Conservation (phyloP, 2,888 invertebrate species). For the Trissolcus japonicus region DNA sequence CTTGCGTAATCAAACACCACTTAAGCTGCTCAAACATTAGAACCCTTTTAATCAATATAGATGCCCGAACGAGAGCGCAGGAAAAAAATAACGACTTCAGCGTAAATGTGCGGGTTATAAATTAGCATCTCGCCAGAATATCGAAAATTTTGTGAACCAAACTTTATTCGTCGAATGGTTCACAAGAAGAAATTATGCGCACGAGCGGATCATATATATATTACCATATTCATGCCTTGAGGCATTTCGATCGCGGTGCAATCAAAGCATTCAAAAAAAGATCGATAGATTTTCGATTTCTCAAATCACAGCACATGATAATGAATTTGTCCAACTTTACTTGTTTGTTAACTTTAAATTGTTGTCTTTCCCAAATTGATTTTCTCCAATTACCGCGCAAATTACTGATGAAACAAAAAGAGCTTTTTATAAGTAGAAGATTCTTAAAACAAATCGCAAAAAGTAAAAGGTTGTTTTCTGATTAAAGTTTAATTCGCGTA, state of each 20-base stretch:
- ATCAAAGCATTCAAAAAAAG: constrained; percentile 51
- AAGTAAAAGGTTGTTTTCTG: neutral
- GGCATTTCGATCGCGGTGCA: constrained; percentile 48
- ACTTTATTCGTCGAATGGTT: constrained; percentile 48
- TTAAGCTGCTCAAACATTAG: constrained; percentile 32
- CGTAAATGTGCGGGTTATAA: constrained; percentile 40
- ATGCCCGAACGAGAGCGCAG: neutral
- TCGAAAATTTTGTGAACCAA: constrained; percentile 40
- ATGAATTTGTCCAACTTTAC: neutral
- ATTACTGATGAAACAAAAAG: neutral
- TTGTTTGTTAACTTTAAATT: neutral
- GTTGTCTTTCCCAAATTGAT: neutral
- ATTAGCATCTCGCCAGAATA: constrained; percentile 48
- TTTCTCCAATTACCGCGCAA: neutral
- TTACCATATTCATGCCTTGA: constrained; percentile 55
- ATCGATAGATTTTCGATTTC: constrained; percentile 31
- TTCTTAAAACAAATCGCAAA: neutral
- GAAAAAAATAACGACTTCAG: constrained; percentile 13
- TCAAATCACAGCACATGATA: constrained; percentile 21
- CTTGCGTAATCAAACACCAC: constrained; percentile 40
- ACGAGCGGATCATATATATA: constrained; percentile 38
- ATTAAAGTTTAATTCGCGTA: too few relatives aligned
- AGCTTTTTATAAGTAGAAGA: neutral
- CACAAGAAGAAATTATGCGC: constrained; percentile 43
- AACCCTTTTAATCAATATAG: constrained; percentile 40